phyloP scores from a whole-genome alignment of 2,113 vertebrate species.

The Periophthalmodon schlosseri region DNA sequence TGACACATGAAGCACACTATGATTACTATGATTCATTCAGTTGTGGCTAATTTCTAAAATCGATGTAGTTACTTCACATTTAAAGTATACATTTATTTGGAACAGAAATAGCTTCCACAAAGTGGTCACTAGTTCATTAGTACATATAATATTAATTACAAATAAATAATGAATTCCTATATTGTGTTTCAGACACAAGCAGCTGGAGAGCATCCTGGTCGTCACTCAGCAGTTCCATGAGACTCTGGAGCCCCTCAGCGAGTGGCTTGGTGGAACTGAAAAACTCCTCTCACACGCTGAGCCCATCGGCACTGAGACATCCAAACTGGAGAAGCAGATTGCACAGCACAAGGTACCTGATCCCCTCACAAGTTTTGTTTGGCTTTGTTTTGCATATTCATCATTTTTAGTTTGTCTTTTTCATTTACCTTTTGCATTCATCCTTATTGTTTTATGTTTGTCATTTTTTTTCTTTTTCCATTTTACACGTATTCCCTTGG shows the following conservation, averaged over 20 bases:
- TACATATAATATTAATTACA: too few species aligned
- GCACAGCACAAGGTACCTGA: constrained; percentile 86
- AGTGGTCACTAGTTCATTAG: too few species aligned
- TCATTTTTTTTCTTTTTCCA: constrained; percentile 38
- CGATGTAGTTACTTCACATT: too few species aligned
- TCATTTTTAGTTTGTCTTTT: constrained; percentile 45
- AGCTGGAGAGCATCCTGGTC: constrained; percentile 89
- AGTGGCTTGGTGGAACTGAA: constrained; percentile 88
- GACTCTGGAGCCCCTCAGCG: constrained; percentile 87
- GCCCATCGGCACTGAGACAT: constrained; percentile 89
- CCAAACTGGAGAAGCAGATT: constrained; percentile 91
- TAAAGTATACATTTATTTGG: too few species aligned
- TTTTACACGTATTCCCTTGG: constrained; percentile 26
- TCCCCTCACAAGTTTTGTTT: not conserved
- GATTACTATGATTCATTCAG: not conserved
- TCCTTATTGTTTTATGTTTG: constrained; percentile 42
- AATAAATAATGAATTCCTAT: not conserved
- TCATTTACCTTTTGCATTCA: constrained; percentile 42
- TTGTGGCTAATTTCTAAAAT: not conserved
- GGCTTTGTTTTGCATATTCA: constrained; percentile 35
- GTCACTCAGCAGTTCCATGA: constrained; percentile 96
- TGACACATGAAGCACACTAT: constrained; percentile 9
- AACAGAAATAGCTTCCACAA: too few species aligned
- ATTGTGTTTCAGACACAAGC: constrained; percentile 81
- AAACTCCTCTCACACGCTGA: constrained; percentile 90